Evolutionary conservation across 2,888 invertebrate genomes (phyloP).

Genomic region (Gandaritis pyraliata): DNA sequence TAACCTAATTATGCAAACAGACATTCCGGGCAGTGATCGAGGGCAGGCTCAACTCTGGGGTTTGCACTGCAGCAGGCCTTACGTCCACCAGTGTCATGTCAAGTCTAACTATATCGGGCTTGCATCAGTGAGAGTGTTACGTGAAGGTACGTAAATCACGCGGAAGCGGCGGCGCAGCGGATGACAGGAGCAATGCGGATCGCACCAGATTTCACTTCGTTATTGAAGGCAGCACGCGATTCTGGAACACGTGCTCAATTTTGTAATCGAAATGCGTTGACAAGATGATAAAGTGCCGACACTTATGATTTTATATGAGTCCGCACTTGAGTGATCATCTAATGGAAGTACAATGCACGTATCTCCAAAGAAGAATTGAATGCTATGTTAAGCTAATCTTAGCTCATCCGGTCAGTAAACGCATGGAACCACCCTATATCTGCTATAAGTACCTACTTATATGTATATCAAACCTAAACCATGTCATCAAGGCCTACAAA

Average conservation of each 20-base stretch:
- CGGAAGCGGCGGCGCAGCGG: conserved; percentile 51
- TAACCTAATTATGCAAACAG: too few relatives aligned
- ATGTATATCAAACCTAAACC: too few relatives aligned
- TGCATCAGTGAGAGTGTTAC: conserved; percentile 49
- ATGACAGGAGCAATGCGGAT: conserved; percentile 52
- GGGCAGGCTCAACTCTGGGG: background rate
- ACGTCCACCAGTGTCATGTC: conserved; percentile 22
- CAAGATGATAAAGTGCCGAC: conserved; percentile 26
- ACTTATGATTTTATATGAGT: conserved; percentile 5
- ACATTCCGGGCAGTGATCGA: background rate
- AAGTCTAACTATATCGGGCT: conserved; percentile 39
- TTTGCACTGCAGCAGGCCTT: conserved; percentile 1
- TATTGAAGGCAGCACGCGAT: conserved; percentile 57
- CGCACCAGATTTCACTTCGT: conserved; percentile 56
- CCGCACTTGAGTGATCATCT: background rate
- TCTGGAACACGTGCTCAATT: conserved; percentile 40
- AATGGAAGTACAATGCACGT: background rate
- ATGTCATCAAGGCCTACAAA: too few relatives aligned
- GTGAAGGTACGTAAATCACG: conserved; percentile 48
- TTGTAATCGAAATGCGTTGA: conserved; percentile 32
- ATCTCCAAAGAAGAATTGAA: too few relatives aligned
- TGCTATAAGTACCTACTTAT: too few relatives aligned
- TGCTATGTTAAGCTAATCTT: too few relatives aligned
- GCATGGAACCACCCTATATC: too few relatives aligned
- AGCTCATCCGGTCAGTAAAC: too few relatives aligned